Conservation (phyloP, 1,140 invertebrate genomes). For the Lepidurus packardi region DNA sequence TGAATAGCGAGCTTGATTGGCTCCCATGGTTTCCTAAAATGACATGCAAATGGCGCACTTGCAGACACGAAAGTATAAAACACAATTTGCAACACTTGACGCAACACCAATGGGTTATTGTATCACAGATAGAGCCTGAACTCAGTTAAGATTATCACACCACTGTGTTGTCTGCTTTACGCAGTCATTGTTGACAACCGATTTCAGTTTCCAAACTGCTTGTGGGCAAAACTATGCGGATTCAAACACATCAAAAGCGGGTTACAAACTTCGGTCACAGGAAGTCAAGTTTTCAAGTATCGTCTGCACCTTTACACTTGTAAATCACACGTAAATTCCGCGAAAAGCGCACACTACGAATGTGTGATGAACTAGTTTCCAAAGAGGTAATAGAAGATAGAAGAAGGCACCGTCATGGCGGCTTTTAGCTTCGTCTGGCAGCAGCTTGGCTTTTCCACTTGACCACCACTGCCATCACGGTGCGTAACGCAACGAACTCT, state of each 20-base stretch:
- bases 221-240: too few relatives aligned
- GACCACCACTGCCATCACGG: slow-evolving; percentile 20
- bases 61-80: not conserved
- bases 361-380: not conserved
- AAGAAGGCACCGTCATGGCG: slow-evolving; percentile 1
- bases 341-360: too few relatives aligned
- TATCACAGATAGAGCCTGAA: not conserved
- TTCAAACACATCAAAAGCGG: too few relatives aligned
- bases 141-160: not conserved
- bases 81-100: not conserved
- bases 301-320: too few relatives aligned
- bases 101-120: not conserved
- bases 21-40: not conserved
- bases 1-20: slow-evolving; percentile 14
- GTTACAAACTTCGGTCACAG: too few relatives aligned
- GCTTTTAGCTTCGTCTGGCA: slow-evolving; percentile 16
- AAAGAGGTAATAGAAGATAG: not conserved
- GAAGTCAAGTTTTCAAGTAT: too few relatives aligned
- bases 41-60: not conserved
- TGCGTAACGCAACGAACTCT: slow-evolving; percentile 15
- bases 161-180: not conserved
- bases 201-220: not conserved
- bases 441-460: slow-evolving; percentile 5
- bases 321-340: too few relatives aligned
- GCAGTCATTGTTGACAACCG: not conserved